phyloP scores from a whole-genome alignment of 2,797 vertebrate genomes.

The Macropus fuliginosus region DNA sequence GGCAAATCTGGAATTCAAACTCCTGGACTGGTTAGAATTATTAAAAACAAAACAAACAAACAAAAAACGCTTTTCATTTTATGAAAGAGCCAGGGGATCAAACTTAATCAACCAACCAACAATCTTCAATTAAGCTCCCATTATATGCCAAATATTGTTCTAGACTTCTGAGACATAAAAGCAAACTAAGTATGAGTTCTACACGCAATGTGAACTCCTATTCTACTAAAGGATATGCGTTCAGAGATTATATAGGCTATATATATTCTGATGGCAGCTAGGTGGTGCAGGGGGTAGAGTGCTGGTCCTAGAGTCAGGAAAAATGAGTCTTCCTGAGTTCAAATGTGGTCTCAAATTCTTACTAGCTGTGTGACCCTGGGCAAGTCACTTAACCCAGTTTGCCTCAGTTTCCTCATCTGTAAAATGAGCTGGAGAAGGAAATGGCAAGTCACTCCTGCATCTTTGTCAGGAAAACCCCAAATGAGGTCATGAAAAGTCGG shows the following conservation, averaged over 20 bases:
- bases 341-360: background rate
- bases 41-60: background rate
- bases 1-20: background rate
- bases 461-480: background rate
- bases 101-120: background rate
- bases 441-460: background rate
- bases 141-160: background rate
- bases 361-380: background rate
- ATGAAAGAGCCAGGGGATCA: background rate
- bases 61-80: background rate
- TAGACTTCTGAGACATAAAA: background rate
- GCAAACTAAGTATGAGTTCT: background rate
- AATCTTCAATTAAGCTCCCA: no score
- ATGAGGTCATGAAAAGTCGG: background rate
- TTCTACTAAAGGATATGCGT: background rate
- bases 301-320: background rate
- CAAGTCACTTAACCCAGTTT: background rate
- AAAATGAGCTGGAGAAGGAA: background rate
- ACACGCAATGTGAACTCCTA: background rate
- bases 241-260: background rate
- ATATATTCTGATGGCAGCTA: background rate
- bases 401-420: background rate
- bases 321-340: background rate
- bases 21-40: background rate
- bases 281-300: no score